Base-by-base conservation (phyloP, 2,113 vertebrate species). In the Struthidea cinerea region DNA sequence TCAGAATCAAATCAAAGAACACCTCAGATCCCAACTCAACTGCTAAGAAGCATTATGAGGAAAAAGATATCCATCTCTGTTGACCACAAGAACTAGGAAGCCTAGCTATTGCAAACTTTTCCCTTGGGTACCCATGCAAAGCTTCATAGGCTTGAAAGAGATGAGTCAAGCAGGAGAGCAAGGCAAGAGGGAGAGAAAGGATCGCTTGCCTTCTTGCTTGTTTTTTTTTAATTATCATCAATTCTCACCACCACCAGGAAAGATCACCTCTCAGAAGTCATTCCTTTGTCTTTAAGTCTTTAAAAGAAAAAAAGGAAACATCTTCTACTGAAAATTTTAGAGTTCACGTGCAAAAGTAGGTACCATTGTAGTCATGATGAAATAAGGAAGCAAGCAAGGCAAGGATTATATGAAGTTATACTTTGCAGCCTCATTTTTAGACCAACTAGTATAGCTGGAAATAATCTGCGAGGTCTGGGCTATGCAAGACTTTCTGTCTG, bases 111-210 rank as follows among this genome's bases (percentile, higher is more conserved):
- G 52, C 56, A 83, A 26, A 27, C 56, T 68, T 90, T 84, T 92
- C 69, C 64, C 60, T 63, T 26, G 84, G 52, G 84, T 92, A 41
- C 28, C 46, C 57, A 9, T 24, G 50, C 21, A 74, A 59, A 88
- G 20, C 27, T 59, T 80, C 55, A 23, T 49, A 81, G 76, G 55
- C 68, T 81, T 75, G 39, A 86, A 71, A 41, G n/a, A 61, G 57
- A 74, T 86, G 92, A 88, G 53, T 87, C 85, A 94, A 94, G 83
- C 65, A 84, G 95, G 90, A 92, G 88, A 84, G 14, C 85, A 93
- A 94, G 92, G 92, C 83, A 81, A 90, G 69, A 92, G 79, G 92
- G 90, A 96, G 93, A 85, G 69, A 75, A 92, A 84, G 76, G 83
- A 41, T 22, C 2, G 3, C 26, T 73, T 46, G 39, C 39, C 88